Evolutionary conservation across 2,888 invertebrate species (phyloP).

Genomic region (Folsomia candida): DNA sequence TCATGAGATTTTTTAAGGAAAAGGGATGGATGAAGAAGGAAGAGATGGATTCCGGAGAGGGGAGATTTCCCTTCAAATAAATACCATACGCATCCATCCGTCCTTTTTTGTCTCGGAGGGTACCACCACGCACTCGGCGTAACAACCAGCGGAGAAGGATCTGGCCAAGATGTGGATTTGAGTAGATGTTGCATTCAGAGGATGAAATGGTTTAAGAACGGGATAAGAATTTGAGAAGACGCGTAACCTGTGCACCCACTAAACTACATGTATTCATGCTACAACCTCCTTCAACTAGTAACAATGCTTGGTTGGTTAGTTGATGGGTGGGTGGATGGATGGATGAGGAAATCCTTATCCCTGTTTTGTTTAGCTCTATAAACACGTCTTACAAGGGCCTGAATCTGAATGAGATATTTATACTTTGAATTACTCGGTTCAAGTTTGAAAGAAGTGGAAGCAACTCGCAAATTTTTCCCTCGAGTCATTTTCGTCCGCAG

Average conservation of each 20-base stretch:
- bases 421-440: background rate
- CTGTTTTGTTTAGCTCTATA: background rate
- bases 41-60: too few species aligned
- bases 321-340: too few species aligned
- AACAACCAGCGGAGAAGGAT: background rate
- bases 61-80: background rate
- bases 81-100: background rate
- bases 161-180: background rate
- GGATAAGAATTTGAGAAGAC: background rate
- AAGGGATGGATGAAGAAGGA: background rate
- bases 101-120: constrained; percentile 5
- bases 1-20: background rate
- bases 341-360: background rate
- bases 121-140: background rate
- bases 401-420: background rate
- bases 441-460: background rate
- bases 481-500: background rate
- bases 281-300: background rate
- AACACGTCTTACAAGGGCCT: background rate
- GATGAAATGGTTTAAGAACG: background rate
- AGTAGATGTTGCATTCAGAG: background rate
- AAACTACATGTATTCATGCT: too few species aligned
- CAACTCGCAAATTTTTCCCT: constrained; percentile 9
- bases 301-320: too few species aligned
- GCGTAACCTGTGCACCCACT: background rate